Base-by-base conservation (phyloP, 2,888 invertebrate genomes). In the Lottia gigantea region DNA sequence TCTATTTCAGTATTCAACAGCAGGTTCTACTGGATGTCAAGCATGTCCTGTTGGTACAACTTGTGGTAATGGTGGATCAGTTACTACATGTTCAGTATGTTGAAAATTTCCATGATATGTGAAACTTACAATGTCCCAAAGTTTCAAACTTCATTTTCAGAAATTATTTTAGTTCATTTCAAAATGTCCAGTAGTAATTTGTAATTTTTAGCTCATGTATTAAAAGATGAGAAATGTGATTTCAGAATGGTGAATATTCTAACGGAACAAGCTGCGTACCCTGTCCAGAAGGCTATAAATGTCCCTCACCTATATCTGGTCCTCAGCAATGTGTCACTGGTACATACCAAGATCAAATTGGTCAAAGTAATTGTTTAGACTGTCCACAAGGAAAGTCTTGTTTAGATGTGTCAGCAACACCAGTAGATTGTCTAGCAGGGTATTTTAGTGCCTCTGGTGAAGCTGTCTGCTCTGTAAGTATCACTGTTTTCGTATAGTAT, bases 321-420 rank as follows among this genome's bases (percentile, higher is more conserved):
- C 81, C 77, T n/a, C 76, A 79, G 7, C 64, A 73, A 8, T 87
- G 87, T 76, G 76, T 79, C 1, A 79, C 79, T 40, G 87, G 87
- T 8, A 76, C 79, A 19, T 87, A 87, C 76, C 85, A 86, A 74
- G 75, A 79, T 19, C 16, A 12, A 7, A 77, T 78, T 6, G 85
- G 83, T n/a, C 81, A 85, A 71, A 76, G 82, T 45, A 76, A 78
- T 45, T 87, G 87, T 74, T 71, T 77, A 62, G 71, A 80, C 12
- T 87, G 87, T 74, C 87, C 86, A 11, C 76, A 74, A 4, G 85
- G 85, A 6, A 73, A 84, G 69, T 78, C 80, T 31, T 85, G 85
- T 76, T 72, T 75, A 12, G 74, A 75, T 26, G 77, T 77, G 62
- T 67, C 77, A 47, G 76, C 70, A 1, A 67, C 78, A 8, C 82